Base-by-base conservation (phyloP, 2,797 vertebrate species). In the Mallotus villosus region DNA sequence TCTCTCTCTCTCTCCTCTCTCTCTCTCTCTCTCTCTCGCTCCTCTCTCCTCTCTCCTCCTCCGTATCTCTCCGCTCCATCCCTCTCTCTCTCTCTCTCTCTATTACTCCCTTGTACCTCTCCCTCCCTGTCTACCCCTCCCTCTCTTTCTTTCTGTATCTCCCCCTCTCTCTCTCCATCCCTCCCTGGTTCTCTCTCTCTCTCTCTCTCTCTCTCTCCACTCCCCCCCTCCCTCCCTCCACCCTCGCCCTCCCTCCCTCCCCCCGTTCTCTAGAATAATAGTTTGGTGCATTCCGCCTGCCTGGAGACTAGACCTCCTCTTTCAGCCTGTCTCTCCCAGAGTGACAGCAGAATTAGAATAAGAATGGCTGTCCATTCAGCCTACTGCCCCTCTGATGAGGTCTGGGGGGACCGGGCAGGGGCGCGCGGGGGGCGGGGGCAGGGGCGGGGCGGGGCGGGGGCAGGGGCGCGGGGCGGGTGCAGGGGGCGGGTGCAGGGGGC, bases 321-420 rank as follows among this genome's bases (percentile, higher is more conserved):
- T 95, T 94, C 90, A 94, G 85, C 83, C 86, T 83, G 85, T 74
- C 85, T 87, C 87, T 88, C 87, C 74, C 77, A 90, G 91, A 93
- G 92, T 94, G 94, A 94, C 93, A 92, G 92, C 81, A 78, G 81
- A 87, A 94, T 97, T 97, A 96, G 94, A 96, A 97, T 97, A 94
- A 95, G 93, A 96, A 96, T 95, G 51, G 16, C 51, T 55, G 51
- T 55, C 51, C 51, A 55, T 55, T 55, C 51, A 55, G 51, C 7
- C 16, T 19, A 19, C 51, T n/a, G 51, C 51, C 51, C 51, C 51
- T 17, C 16, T 55, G 51, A n/a, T 7, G 51, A 55, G 19, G 51
- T 4, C 51, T 12, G 41, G 41, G 41, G 41, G 41, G 41, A 37
- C 34, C 41, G 2, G 41, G 41, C 9, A 8, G 41, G 11, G 11